Conservation (phyloP, 1,140 invertebrate genomes). For the Drosophila cardini region DNA sequence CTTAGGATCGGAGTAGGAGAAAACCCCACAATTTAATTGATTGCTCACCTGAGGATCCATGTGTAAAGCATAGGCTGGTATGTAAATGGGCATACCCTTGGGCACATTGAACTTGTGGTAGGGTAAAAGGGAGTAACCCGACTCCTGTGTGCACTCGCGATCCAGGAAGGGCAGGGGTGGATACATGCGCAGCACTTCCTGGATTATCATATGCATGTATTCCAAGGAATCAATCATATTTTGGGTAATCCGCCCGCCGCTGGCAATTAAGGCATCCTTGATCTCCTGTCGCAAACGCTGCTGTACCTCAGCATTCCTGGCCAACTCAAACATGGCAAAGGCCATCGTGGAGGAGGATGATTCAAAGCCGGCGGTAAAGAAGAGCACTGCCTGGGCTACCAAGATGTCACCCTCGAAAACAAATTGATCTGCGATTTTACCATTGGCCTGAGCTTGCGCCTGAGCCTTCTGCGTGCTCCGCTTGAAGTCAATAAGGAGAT, state of each 20-base stretch:
- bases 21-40: background rate
- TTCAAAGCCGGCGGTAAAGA: conserved; percentile 88
- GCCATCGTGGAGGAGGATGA: conserved; percentile 85
- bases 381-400: conserved; percentile 87
- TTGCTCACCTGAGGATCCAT: conserved; percentile 73
- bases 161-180: conserved; percentile 87
- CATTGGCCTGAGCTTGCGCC: conserved; percentile 27
- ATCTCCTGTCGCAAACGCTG: conserved; percentile 85
- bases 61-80: conserved; percentile 75
- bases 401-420: conserved; percentile 84
- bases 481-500: conserved; percentile 80
- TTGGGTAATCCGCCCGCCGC: conserved; percentile 83
- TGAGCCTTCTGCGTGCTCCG: conserved; percentile 56
- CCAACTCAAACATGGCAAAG: conserved; percentile 86
- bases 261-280: conserved; percentile 72
- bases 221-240: conserved; percentile 83
- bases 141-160: conserved; percentile 80
- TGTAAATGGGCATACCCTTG: conserved; percentile 76
- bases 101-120: conserved; percentile 62
- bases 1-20: background rate
- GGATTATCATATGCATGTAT: conserved; percentile 85
- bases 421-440: conserved; percentile 34
- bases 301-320: conserved; percentile 85
- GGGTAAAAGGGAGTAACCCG: conserved; percentile 61
- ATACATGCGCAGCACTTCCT: conserved; percentile 87